A percentile compares a stretch with the other conserved stretches of the same genome.
Conservation (phyloP, 2,113 vertebrate genomes). For the Protobothrops mucrosquamatus region DNA sequence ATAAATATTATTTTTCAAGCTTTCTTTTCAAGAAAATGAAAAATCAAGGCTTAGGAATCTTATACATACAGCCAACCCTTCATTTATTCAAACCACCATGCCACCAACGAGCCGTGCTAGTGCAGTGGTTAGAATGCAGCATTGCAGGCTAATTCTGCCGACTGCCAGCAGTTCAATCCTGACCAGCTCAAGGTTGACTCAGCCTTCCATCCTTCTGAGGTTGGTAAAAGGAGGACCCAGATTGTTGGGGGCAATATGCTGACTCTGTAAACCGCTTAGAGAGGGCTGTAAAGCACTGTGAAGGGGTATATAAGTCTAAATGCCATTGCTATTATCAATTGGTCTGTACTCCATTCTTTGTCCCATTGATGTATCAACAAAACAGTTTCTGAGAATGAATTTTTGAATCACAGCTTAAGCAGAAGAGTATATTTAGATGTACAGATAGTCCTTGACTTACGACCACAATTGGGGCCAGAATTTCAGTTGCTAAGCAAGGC, state of each 20-base stretch:
- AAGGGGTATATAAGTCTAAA: not conserved
- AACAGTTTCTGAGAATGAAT: not conserved
- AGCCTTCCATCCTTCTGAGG: not conserved
- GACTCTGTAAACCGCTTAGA: not conserved
- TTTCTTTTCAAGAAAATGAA: slow-evolving; percentile 23
- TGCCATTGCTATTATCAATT: not conserved
- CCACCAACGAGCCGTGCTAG: not conserved
- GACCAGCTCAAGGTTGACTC: not conserved
- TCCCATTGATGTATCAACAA: not conserved
- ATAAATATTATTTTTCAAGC: slow-evolving; percentile 17
- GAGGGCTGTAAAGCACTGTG: not conserved
- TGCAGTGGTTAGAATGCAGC: not conserved
- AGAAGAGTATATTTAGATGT: not conserved
- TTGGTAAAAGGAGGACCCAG: not conserved
- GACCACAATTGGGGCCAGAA: not conserved
- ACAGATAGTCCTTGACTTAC: not conserved
- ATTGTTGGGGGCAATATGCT: not conserved
- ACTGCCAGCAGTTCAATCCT: not conserved
- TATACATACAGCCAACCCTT: not conserved
- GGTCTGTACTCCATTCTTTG: not conserved
- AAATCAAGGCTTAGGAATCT: not conserved
- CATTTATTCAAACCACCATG: not conserved
- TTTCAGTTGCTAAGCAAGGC: not conserved
- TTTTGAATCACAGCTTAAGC: not conserved
- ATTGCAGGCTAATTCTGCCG: not conserved